Percentiles rank a stretch among this genome's conserved stretches.
Conservation (phyloP, 2,888 invertebrate species). For the Yponomeuta cagnagella region DNA sequence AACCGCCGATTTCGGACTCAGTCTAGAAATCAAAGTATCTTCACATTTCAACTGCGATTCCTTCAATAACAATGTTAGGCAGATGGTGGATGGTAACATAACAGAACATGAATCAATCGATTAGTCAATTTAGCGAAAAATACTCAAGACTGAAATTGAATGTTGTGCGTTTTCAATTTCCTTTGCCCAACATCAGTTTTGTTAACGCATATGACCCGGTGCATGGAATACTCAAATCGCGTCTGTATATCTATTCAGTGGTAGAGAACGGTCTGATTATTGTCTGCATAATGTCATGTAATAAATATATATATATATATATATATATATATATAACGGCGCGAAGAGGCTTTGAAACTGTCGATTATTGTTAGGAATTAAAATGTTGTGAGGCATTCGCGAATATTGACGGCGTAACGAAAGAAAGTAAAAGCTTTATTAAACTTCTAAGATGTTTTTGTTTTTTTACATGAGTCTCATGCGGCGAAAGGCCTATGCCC, state of each 20-base stretch:
- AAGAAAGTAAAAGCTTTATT: no score
- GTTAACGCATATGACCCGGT: not conserved
- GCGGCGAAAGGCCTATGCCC: no score
- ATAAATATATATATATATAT: no score
- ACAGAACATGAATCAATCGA: conserved; percentile 36
- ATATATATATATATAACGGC: no score
- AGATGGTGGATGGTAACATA: not conserved
- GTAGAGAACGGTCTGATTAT: not conserved
- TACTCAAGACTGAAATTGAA: conserved; percentile 65
- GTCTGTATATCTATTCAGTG: not conserved
- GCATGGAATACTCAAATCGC: not conserved
- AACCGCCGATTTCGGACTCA: no score
- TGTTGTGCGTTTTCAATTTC: conserved; percentile 36
- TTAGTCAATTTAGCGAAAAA: conserved; percentile 64
- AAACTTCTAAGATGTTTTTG: no score
- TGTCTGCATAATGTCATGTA: no score
- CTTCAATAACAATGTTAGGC: not conserved
- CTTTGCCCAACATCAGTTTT: not conserved
- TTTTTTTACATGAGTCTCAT: no score
- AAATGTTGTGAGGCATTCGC: no score
- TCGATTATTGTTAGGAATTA: not conserved
- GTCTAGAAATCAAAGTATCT: no score
- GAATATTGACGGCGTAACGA: no score
- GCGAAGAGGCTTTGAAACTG: not conserved
- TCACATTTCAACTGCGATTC: not conserved